Percentiles rank a stretch among this genome's conserved stretches.
These are phyloP conservation scores for Collichthys lucidus DNA, from an alignment of 2,113 vertebrate genomes.

Conservation along the genomic window DNA sequence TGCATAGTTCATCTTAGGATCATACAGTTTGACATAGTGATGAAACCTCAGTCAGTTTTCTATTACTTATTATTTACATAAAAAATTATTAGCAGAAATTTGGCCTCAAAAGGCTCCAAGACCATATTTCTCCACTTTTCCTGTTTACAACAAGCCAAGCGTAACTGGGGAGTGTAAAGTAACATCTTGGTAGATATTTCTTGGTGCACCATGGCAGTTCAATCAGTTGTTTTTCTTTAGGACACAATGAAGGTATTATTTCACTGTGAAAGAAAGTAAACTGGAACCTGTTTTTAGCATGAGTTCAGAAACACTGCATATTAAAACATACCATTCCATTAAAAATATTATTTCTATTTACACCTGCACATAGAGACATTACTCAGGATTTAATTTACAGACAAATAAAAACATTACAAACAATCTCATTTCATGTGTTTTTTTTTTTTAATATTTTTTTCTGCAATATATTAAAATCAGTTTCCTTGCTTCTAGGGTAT, in stretches of 20 bases:
- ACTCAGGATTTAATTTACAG: neutral
- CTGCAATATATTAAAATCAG: neutral
- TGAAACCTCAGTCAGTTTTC: neutral
- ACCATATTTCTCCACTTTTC: neutral
- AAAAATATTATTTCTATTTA: neutral
- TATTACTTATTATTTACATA: neutral
- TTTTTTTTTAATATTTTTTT: neutral
- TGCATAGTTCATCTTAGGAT: neutral
- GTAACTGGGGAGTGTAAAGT: neutral
- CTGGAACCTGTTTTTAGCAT: conserved; percentile 1
- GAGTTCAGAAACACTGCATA: neutral
- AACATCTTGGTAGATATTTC: neutral
- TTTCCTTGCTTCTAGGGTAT: conserved; percentile 78
- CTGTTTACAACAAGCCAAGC: neutral
- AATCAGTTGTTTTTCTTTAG: conserved; percentile 7
- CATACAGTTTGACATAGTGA: neutral
- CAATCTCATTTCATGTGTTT: neutral
- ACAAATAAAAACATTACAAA: neutral
- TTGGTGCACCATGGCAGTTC: neutral
- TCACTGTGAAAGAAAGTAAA: conserved; percentile 6
- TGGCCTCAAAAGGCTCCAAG: neutral
- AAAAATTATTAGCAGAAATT: neutral
- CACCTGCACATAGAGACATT: neutral
- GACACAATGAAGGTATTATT: conserved; percentile 21
- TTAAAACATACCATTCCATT: neutral